Base-by-base conservation (phyloP, 2,888 invertebrate species). In the Caenorhabditis angaria region DNA sequence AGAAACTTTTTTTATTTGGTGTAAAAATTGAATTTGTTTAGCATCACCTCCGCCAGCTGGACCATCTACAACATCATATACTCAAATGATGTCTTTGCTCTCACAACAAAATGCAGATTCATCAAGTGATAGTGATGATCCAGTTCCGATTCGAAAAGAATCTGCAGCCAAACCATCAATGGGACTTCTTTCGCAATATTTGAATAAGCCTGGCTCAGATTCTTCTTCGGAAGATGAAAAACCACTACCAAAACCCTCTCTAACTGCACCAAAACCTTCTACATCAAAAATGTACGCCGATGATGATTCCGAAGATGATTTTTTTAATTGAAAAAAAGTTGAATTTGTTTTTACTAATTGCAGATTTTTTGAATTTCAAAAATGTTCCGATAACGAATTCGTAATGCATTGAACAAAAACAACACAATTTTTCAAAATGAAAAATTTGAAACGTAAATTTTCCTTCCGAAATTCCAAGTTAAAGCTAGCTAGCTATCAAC, bases 81-180 rank as follows among this genome's bases (percentile, higher is more conserved):
- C 70, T 0, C 22, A 61, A 61, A 65, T 70, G 41, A 65, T 70
- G 65, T 56, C 53, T 12, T 47, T 70, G 14, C 53, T 70, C 14
- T 28, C 29, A 5, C 54, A 59, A 35, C 61, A 50, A 20, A 27
- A 29, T 24, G 61, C 48, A 6, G 50, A 22, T 41, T 41, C 41
- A 18, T 10, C 18, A 28, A 56, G 60, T 28, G 32, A 29, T 32
- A 25, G 32, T 29, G 51, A 61, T 61, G 50, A 29, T 28, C 24
- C 51, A 28, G 20, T 25, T 10, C 50, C n/a, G 29, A 51, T 24
- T 24, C 28, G 28, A 22, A 51, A 61, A 32, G 20, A 24, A 10
- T 32, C 27, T 22, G 5, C 27, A 10, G 2, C 54, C 1, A 51
- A 28, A 61, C 61, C 61, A 18, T 18, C 61, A 20, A 54, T n/a